These are phyloP conservation scores for Hyphantria cunea DNA, from an alignment of 1,140 invertebrate genomes.

Conservation along the genomic window DNA sequence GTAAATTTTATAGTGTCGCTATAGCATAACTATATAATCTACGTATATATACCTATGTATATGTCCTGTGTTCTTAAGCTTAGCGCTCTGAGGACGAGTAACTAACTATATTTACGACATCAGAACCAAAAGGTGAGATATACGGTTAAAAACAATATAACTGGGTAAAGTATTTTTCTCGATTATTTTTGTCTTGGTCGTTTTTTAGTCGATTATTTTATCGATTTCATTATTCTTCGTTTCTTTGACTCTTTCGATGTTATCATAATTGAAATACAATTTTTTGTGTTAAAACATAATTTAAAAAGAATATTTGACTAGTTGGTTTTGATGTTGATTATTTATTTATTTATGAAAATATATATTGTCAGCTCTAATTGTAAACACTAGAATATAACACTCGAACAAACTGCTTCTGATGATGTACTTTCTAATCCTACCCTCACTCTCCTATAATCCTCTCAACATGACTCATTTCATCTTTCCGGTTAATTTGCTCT, in stretches of 20 bases:
- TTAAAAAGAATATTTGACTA: no score
- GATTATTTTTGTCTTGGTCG: no score
- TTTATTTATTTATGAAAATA: constrained; percentile 64
- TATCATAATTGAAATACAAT: no score
- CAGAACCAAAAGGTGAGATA: no score
- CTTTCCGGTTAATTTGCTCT: constrained; percentile 28
- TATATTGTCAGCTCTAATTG: constrained; percentile 29
- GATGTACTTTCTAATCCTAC: not conserved
- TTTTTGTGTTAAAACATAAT: no score
- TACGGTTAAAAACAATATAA: no score
- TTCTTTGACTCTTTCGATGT: no score
- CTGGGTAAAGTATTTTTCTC: no score
- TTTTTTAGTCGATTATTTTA: no score
- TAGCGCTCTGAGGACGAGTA: constrained; percentile 74
- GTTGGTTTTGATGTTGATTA: constrained; percentile 5
- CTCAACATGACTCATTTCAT: constrained; percentile 18
- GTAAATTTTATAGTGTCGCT: constrained; percentile 81
- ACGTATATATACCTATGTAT: constrained; percentile 40
- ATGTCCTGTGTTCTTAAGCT: constrained; percentile 72
- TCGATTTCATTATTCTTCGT: no score
- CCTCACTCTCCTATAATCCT: constrained; percentile 3
- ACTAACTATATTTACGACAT: constrained; percentile 13
- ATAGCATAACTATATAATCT: constrained; percentile 74
- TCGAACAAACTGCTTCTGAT: constrained; percentile 25
- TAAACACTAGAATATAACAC: constrained; percentile 29